Base-by-base conservation (phyloP, 2,797 vertebrate species). In the Distichodus sexfasciatus region DNA sequence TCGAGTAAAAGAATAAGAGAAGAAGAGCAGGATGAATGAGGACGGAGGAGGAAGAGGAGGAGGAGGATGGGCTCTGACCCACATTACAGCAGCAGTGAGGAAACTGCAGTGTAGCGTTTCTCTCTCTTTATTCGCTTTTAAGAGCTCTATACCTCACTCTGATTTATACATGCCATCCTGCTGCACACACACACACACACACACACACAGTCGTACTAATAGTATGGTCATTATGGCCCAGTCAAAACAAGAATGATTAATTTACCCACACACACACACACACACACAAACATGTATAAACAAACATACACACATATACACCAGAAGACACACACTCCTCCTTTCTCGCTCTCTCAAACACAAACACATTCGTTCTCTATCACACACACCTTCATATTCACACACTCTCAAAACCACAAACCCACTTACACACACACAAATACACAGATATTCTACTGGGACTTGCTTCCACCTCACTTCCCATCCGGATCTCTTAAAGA, bases 151-250 rank as follows among this genome's bases (percentile, higher is more conserved):
- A 72, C 26, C 54, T 77, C 3, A 38, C 47, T 75, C 62, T 81
- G 78, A 83, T 84, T 81, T 74, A 84, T 83, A 74, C 41, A 38
- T 3, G 41, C 53, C 61, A 69, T 81, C 78, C 41, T 19, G n/a
- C 19, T 69, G 53, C 31, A 55, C 44, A 74, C 3, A 47, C n/a
- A 29, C 55, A 58, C 33, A 51, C 29, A 29, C 46, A 23, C 54
- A 35, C 35, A 48, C 6, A 50, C 33, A 43, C 11, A 19, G 15
- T n/a, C n/a, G 24, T 10, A 38, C 3, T n/a, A 66, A 57, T 55
- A 43, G 33, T 68, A 21, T 66, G 51, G 71, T 71, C 67, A 67
- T 51, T 63, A 38, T 17, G 59, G 66, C 64, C 72, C 28, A 54
- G 63, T 68, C 17, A 68, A 64, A 71, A 72, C 24, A 38, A 47